Conservation (phyloP, 1,140 invertebrate genomes). For the Oryzaephilus surinamensis region DNA sequence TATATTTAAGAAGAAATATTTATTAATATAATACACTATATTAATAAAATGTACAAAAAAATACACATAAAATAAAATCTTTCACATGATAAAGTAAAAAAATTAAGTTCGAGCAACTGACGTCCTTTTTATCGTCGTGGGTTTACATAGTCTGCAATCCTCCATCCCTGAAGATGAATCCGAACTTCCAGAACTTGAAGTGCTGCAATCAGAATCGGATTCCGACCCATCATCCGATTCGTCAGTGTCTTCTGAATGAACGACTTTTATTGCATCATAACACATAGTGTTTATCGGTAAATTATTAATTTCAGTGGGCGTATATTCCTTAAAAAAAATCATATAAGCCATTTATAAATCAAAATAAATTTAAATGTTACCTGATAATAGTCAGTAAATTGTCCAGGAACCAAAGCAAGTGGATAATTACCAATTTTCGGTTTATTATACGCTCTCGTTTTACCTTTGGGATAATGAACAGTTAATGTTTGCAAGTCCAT, state of each 20-base stretch:
- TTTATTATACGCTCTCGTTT: constrained; percentile 33
- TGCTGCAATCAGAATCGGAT: constrained; percentile 41
- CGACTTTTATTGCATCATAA: constrained; percentile 50
- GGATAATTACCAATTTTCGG: constrained; percentile 70
- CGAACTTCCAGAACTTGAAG: constrained; percentile 28
- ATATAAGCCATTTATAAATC: constrained; percentile 2
- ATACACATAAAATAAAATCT: no score
- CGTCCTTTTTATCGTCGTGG: no score
- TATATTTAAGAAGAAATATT: constrained; percentile 4
- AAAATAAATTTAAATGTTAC: constrained; percentile 35
- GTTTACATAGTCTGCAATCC: constrained; percentile 40
- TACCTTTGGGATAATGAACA: constrained; percentile 37
- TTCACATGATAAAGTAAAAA: no score
- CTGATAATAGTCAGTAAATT: constrained; percentile 81
- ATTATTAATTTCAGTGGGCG: constrained; percentile 57
- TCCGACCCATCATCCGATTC: constrained; percentile 41
- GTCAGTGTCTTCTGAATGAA: constrained; percentile 36
- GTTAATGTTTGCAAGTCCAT: constrained; percentile 61
- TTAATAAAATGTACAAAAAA: no score
- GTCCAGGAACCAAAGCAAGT: constrained; percentile 82
- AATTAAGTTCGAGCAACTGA: no score
- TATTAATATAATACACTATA: constrained; percentile 5
- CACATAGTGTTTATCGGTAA: constrained; percentile 87
- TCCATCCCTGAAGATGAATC: constrained; percentile 46
- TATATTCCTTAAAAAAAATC: constrained; percentile 43